These are phyloP conservation scores for Pipistrellus pygmaeus DNA, from an alignment of 2,797 vertebrate species.

Conservation along the genomic window DNA sequence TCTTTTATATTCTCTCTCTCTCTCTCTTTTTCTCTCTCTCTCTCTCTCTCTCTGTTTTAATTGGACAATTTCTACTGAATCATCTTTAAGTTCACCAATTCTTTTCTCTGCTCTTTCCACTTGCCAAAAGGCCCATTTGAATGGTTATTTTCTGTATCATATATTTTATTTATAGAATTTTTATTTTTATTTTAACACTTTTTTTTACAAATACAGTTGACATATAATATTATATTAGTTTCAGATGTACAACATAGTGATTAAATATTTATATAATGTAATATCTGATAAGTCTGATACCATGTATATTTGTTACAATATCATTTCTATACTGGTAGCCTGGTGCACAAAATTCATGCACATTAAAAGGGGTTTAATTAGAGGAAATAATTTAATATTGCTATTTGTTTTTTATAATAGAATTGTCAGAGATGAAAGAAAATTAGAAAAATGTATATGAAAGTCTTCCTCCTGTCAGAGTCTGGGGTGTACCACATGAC, in stretches of 20 bases:
- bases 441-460: no score
- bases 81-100: background rate
- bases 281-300: no score
- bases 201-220: background rate
- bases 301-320: background rate
- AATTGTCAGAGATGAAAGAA: no score
- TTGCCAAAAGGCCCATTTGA: background rate
- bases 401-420: no score
- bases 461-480: no score
- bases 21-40: background rate
- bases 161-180: background rate
- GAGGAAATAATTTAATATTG: no score
- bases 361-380: no score
- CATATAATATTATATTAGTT: background rate
- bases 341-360: no score
- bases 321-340: no score
- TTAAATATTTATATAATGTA: no score
- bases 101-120: background rate
- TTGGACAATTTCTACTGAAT: constrained; percentile 7
- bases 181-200: background rate
- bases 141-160: background rate
- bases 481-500: no score
- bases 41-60: background rate
- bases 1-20: background rate
- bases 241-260: background rate